Evolutionary conservation across 2,113 vertebrate genomes (phyloP).

Genomic region (Macroglossus sobrinus): DNA sequence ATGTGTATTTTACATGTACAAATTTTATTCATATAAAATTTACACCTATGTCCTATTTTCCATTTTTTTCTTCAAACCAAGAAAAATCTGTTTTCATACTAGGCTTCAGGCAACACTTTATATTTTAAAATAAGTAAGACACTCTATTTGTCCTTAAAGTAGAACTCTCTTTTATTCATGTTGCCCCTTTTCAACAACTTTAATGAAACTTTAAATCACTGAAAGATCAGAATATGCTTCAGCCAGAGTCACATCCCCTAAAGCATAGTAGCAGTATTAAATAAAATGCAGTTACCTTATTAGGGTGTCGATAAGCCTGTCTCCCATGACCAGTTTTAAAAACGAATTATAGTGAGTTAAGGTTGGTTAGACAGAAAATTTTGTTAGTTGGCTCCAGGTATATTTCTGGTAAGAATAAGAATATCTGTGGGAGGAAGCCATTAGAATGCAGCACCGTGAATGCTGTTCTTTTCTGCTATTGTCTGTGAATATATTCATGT

Average conservation of each 20-base stretch:
- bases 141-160: not conserved
- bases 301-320: not conserved
- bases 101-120: not conserved
- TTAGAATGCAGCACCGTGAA: not conserved
- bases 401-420: not conserved
- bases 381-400: not conserved
- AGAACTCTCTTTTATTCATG: not conserved
- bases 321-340: not conserved
- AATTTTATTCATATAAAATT: slow-evolving; percentile 22
- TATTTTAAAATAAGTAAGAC: slow-evolving; percentile 35
- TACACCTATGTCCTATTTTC: slow-evolving; percentile 27
- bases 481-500: not conserved
- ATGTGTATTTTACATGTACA: not conserved
- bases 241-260: not conserved
- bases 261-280: not conserved
- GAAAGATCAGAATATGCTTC: not conserved
- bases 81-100: not conserved
- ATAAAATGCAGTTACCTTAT: not conserved
- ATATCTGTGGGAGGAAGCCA: not conserved
- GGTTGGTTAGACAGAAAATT: not conserved
- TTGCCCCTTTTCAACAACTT: not conserved
- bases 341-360: not conserved
- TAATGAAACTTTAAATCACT: not conserved
- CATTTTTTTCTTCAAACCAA: slow-evolving; percentile 47
- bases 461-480: not conserved